Percentiles rank a stretch among this genome's conserved stretches.
These are phyloP conservation scores for Sebastes umbrosus DNA, from an alignment of 2,797 vertebrate species.

Conservation along the genomic window DNA sequence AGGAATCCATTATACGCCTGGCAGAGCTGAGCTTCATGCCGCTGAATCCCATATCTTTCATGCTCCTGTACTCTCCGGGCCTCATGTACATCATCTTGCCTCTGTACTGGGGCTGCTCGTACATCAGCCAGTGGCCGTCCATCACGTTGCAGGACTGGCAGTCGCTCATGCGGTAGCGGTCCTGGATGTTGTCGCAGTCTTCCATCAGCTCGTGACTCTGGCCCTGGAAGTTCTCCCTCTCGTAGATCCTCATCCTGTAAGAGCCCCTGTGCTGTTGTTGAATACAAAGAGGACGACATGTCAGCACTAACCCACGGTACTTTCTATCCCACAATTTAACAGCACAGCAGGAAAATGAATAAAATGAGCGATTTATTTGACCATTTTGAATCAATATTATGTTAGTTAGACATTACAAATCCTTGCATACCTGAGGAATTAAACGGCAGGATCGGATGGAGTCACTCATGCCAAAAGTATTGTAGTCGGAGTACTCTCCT, in stretches of 20 bases:
- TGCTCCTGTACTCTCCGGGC: constrained; percentile 76
- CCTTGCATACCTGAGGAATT: constrained; percentile 69
- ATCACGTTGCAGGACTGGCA: constrained; percentile 75
- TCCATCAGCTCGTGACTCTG: constrained; percentile 68
- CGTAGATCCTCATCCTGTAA: constrained; percentile 64
- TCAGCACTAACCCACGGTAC: background rate
- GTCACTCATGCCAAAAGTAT: constrained; percentile 70
- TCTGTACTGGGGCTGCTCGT: constrained; percentile 68
- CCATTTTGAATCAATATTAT: background rate
- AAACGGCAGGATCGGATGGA: constrained; percentile 77
- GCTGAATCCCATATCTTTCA: constrained; percentile 64
- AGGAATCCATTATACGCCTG: constrained; percentile 72
- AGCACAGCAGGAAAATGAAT: background rate
- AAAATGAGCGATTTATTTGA: background rate
- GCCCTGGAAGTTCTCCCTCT: constrained; percentile 71
- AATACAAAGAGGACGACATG: background rate
- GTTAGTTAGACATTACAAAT: background rate
- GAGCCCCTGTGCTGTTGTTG: constrained; percentile 56
- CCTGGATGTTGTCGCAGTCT: constrained; percentile 70
- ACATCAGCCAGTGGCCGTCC: constrained; percentile 79
- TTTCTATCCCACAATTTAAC: background rate
- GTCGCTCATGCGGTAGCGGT: constrained; percentile 68
- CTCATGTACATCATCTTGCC: constrained; percentile 75
- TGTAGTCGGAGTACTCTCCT: constrained; percentile 72
- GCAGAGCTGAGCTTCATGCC: constrained; percentile 64